Conservation (phyloP, 2,113 vertebrate genomes). For the Mungos mungo region DNA sequence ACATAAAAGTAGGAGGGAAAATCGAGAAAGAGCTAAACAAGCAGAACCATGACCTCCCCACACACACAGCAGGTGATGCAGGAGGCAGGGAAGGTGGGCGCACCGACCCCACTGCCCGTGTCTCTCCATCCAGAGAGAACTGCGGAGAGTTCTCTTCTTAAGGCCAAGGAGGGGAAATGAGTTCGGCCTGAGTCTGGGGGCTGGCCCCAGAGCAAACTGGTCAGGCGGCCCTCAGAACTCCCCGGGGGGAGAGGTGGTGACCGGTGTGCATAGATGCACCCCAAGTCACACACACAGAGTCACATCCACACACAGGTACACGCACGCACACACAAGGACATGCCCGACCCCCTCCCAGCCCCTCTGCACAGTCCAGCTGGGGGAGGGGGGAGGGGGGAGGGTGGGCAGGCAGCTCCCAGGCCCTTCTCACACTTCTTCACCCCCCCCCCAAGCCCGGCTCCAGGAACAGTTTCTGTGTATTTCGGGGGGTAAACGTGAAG, state of each 20-base stretch:
- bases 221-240: not conserved
- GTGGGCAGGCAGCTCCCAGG: not conserved
- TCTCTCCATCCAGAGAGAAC: not conserved
- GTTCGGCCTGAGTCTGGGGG: not conserved
- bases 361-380: not conserved
- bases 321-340: too few species aligned
- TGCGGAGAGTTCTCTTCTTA: not conserved
- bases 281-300: too few species aligned
- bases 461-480: not conserved
- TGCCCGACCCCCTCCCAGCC: not conserved
- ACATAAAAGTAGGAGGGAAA: not conserved
- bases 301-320: not conserved
- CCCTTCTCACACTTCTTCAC: not conserved
- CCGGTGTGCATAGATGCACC: rapidly evolving
- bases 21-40: not conserved
- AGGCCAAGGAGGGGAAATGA: slow-evolving; percentile 21
- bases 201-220: not conserved
- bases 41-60: not conserved
- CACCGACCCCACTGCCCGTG: not conserved
- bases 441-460: not conserved
- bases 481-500: not conserved
- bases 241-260: not conserved
- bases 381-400: too few species aligned
- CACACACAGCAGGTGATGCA: not conserved
- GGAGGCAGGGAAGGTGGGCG: not conserved